Conservation (phyloP, 2,888 invertebrate species). For the Drosophila nr. fundita region DNA sequence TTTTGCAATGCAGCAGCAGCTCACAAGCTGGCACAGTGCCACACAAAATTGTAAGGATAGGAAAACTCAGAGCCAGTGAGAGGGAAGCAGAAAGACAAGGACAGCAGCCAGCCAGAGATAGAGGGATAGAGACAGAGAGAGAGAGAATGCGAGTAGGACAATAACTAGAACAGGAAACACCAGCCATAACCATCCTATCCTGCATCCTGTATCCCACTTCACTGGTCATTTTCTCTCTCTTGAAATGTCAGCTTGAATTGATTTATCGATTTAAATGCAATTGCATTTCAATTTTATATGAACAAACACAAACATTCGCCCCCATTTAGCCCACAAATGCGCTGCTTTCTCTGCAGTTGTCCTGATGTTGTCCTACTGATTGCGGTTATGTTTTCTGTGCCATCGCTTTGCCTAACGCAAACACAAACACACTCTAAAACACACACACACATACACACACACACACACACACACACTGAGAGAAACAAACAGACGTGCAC, state of each 20-base stretch:
- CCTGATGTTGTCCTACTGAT: constrained; percentile 45
- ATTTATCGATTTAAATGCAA: constrained; percentile 69
- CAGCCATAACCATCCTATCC: constrained; percentile 21
- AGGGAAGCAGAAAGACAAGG: neutral
- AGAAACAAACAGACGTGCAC: constrained; percentile 5
- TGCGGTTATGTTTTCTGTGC: constrained; percentile 48
- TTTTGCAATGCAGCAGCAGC: constrained; percentile 21
- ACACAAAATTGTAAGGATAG: constrained; percentile 20
- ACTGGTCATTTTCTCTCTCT: constrained; percentile 19
- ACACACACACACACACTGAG: constrained; percentile 1
- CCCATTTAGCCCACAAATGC: neutral
- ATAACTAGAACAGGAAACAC: constrained; percentile 3
- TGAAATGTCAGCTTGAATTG: constrained; percentile 56
- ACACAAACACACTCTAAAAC: constrained; percentile 4
- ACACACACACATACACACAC: constrained; percentile 2
- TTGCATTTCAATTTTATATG: constrained; percentile 63
- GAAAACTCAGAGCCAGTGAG: neutral
- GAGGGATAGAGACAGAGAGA: neutral
- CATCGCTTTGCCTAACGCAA: constrained; percentile 24
- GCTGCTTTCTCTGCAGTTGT: constrained; percentile 37
- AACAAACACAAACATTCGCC: constrained; percentile 50
- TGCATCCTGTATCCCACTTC: constrained; percentile 29
- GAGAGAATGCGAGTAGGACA: neutral
- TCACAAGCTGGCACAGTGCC: constrained; percentile 38
- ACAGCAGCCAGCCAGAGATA: neutral